Base-by-base conservation (phyloP, 2,888 invertebrate species). In the Psylliodes chrysocephalus region DNA sequence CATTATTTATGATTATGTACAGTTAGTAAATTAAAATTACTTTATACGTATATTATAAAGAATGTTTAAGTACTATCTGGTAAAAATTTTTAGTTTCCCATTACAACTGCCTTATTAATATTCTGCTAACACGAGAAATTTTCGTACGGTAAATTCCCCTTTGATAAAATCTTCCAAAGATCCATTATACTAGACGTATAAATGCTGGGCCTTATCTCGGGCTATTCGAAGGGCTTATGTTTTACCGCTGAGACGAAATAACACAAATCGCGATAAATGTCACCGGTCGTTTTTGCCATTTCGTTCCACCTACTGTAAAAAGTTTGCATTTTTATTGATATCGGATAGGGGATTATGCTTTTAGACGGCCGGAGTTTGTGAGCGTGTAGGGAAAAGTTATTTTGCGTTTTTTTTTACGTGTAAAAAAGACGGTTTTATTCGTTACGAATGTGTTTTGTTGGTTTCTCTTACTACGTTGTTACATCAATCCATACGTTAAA, bases 211-310 rank as follows among this genome's bases (percentile, higher is more conserved):
- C 46, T 57, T 57, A 56, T 47, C 35, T 56, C 14, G n/a, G n/a
- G 25, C 56, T 19, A 55, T 55, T 44, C 30, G 15, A 22, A n/a
- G 22, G 56, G 22, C 15, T 57, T 47, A 35, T 47, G 47, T 47
- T 47, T 17, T 56, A 46, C 22, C 8, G n/a, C 18, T 14, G 35
- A 57, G 47, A 22, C 35, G 22, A 47, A 35, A 57, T 47, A 57
- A 57, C 22, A 46, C 22, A 57, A 57, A 57, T 46, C 10, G 35
- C 47, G 33, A 22, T 57, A 57, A 57, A 18, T 19, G 14, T 2
- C 33, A 2, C 7, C 2, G 42, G 42, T 38, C 19, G 38, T 53
- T n/a, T 53, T 53, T 53, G 1, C 18, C 35, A 38, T 53, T 10
- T 14, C 19, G 28, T 56, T 46, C 28, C 17, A 44, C 28, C 30